Conservation (phyloP, 2,113 vertebrate species). For the Ardeotis arabs region DNA sequence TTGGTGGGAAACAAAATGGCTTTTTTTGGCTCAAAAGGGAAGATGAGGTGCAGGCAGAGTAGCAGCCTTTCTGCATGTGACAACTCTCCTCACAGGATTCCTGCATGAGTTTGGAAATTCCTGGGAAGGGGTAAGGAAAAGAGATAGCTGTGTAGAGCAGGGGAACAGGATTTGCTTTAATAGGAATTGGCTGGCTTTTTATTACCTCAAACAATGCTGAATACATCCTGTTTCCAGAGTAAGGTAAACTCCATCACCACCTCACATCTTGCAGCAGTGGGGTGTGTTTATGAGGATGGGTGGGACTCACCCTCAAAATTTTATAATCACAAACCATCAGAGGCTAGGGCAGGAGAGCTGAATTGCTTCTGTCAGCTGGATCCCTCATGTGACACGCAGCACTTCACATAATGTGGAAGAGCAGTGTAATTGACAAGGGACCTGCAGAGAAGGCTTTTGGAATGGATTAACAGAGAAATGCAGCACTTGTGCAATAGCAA, state of each 20-base stretch:
- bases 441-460: neutral
- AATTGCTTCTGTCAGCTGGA: neutral
- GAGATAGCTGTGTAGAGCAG: neutral
- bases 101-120: neutral
- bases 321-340: neutral
- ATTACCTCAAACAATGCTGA: neutral
- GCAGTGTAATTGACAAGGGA: neutral
- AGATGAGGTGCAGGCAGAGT: neutral
- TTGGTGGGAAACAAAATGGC: neutral
- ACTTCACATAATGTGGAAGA: rapidly evolving
- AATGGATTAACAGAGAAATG: neutral
- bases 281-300: neutral
- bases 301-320: neutral
- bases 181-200: neutral
- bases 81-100: neutral
- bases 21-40: neutral
- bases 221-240: neutral
- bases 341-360: neutral
- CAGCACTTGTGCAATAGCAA: neutral
- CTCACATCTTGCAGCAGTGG: neutral
- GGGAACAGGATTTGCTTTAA: neutral
- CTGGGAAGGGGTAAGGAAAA: neutral
- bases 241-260: neutral
- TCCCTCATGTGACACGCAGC: neutral
- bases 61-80: neutral